Conservation (phyloP, 2,113 vertebrate genomes). For the Okapia johnstoni region DNA sequence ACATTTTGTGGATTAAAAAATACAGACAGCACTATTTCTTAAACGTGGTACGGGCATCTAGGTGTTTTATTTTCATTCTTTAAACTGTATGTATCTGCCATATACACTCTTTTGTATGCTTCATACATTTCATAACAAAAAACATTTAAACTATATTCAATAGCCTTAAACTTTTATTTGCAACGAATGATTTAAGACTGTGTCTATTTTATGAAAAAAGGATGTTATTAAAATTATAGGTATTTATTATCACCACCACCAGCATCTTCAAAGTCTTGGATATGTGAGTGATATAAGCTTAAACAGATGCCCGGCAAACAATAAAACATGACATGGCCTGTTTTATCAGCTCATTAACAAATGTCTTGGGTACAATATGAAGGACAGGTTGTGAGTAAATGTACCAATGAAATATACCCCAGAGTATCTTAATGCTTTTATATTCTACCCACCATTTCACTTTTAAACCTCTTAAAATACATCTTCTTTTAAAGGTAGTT, state of each 20-base stretch:
- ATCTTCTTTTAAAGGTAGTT: conserved; percentile 4
- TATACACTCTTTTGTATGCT: background rate
- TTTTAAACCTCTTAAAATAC: conserved; percentile 14
- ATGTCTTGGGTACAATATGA: conserved; percentile 57
- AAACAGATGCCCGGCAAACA: conserved; percentile 72
- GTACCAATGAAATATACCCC: conserved; percentile 58
- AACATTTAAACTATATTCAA: conserved; percentile 8
- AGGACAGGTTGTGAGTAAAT: conserved; percentile 70
- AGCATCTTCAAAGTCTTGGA: conserved; percentile 59
- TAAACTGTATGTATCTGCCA: background rate
- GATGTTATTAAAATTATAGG: conserved; percentile 55
- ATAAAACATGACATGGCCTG: conserved; percentile 70
- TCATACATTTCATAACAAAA: background rate
- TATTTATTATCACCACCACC: conserved; percentile 58
- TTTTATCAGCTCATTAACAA: conserved; percentile 76
- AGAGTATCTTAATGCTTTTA: conserved; percentile 48
- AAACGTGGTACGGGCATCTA: background rate
- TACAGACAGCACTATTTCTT: background rate
- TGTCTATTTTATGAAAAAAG: conserved; percentile 67
- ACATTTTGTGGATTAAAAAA: conserved; percentile 43
- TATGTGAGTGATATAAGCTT: conserved; percentile 63
- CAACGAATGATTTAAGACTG: conserved; percentile 58
- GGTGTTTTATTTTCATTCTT: background rate
- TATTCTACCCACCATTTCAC: background rate
- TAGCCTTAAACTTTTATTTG: conserved; percentile 65